Percentiles rank a stretch among this genome's conserved stretches.
Evolutionary conservation across 2,888 invertebrate genomes (phyloP).

Genomic region (Iselma pallidipennis): DNA sequence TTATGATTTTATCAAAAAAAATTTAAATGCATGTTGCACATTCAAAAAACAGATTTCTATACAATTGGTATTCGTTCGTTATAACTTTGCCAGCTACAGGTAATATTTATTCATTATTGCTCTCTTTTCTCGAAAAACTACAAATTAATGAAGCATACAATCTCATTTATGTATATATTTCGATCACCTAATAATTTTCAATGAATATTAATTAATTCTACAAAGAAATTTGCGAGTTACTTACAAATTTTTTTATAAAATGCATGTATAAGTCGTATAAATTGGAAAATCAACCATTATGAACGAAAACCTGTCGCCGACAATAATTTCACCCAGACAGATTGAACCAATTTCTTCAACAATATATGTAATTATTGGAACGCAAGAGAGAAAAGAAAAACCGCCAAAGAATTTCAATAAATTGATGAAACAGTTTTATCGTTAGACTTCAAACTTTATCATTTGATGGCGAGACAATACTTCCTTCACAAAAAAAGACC

Average conservation of each 20-base stretch:
- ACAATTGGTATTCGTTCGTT: too few species aligned
- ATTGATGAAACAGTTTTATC: background rate
- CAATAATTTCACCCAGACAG: constrained; percentile 37
- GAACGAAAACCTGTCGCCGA: constrained; percentile 31
- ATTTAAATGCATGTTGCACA: background rate
- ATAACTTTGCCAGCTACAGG: too few species aligned
- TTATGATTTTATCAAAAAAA: constrained; percentile 2
- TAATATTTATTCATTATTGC: background rate
- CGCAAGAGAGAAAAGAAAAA: background rate
- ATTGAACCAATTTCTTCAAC: constrained; percentile 34
- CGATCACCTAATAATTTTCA: background rate
- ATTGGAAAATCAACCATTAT: too few species aligned
- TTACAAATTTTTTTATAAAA: background rate
- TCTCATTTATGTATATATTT: background rate
- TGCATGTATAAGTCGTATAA: too few species aligned
- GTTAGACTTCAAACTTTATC: background rate
- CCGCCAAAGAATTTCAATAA: background rate
- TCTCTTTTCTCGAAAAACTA: too few species aligned
- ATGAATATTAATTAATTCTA: background rate
- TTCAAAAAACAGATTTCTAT: background rate
- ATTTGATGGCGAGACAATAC: background rate
- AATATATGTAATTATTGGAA: background rate
- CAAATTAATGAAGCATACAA: background rate
- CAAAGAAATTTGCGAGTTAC: background rate
- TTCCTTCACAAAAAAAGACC: background rate